Evolutionary conservation across 2,797 vertebrate species (phyloP).

Genomic region (Arremon aurantiirostris): DNA sequence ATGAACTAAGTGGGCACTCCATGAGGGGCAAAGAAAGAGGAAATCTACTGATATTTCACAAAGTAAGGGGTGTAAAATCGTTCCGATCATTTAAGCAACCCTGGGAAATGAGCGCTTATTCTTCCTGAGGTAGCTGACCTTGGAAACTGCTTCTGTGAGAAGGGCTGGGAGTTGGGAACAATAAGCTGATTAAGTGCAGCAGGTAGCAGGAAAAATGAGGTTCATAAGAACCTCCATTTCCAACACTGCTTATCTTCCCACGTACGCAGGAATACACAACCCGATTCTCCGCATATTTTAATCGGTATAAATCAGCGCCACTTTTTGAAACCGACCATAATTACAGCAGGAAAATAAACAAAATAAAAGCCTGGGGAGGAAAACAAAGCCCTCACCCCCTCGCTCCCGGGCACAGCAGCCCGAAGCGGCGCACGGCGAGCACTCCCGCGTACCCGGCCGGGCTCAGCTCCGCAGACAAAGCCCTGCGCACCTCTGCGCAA

Average conservation of each 20-base stretch:
- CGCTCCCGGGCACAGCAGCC: background rate
- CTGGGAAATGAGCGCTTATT: background rate
- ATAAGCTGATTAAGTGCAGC: background rate
- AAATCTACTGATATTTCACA: background rate
- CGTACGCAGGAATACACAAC: background rate
- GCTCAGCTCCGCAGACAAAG: background rate
- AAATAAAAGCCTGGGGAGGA: background rate
- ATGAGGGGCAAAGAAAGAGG: background rate
- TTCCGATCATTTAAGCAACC: background rate
- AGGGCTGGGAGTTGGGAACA: background rate
- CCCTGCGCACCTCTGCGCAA: background rate
- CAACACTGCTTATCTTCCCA: background rate
- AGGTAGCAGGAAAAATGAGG: conserved; percentile 18
- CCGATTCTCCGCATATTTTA: background rate
- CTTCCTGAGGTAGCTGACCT: background rate
- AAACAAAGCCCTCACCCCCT: background rate
- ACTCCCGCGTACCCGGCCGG: background rate
- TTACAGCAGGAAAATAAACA: background rate
- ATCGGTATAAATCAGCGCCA: background rate
- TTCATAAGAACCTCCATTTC: background rate
- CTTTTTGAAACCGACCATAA: background rate
- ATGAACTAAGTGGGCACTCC: background rate
- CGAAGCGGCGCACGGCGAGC: background rate
- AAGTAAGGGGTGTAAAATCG: background rate
- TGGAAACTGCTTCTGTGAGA: background rate